Evolutionary conservation across 2,888 invertebrate genomes (phyloP), one percentile per base, ranked within the genome.

Genomic region (Molorchus minor): DNA sequence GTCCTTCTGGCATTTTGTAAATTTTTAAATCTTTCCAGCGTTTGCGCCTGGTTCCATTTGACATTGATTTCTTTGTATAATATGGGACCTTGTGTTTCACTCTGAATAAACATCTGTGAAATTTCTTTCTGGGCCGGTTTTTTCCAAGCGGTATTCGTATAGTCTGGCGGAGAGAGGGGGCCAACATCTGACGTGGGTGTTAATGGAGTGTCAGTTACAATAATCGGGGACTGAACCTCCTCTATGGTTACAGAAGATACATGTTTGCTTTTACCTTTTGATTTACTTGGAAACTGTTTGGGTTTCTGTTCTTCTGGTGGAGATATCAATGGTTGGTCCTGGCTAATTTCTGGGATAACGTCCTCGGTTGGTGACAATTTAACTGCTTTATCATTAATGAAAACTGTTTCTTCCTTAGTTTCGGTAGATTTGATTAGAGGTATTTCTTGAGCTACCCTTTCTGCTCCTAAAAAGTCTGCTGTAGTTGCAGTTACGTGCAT

Each of bases 21-120:
- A 62, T 84, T 85, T 62, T 83, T 84, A 10, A 86, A 81, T 62
- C 86, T 81, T 64, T 85, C 84, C 29, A 87, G 82, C 1, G 83
- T 79, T 49, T 84, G 83, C 0, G 86, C 81, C 70, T 85, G 82
- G n/a, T 80, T 82, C 82, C 84, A 85, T 62, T 82, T 80, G 0
- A 80, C 72, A 20, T 80, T 75, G 2, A 81, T 73, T 62, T 79
- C 79, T 47, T 80, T 76, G 12, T 74, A 65, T 4, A 72, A 71
- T 17, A 77, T 64, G 2, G 74, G 71, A 12, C 63, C 58, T 45
- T 45, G 49, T n/a, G 70, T 41, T 72, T 71, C 65, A 20, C 43
- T 30, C 41, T 57, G 25, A 15, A 65, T 61, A 4, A 56, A 44
- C 8, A 52, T 25, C 17, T 61, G 66, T 30, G 64, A 45, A 35